Evolutionary conservation across 2,113 vertebrate genomes (phyloP).

Genomic region (Dinomys branickii): DNA sequence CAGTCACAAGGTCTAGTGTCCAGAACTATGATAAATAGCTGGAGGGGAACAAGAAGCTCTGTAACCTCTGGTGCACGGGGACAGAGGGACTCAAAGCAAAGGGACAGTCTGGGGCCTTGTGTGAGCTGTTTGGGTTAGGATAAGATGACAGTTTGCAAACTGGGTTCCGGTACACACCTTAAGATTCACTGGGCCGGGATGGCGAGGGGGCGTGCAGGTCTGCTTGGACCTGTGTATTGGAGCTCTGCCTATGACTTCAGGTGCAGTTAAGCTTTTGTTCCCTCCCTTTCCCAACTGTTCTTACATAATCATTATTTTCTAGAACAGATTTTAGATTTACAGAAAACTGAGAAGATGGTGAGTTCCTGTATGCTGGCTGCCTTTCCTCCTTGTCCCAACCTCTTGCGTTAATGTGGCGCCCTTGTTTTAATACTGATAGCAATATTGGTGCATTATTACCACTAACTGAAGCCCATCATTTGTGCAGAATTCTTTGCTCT

Average conservation of each 20-base stretch:
- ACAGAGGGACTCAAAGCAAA: background rate
- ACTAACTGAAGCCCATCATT: background rate
- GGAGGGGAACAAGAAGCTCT: background rate
- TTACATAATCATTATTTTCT: background rate
- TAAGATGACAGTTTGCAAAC: background rate
- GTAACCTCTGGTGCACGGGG: background rate
- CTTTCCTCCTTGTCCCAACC: accelerated
- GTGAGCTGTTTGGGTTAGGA: background rate
- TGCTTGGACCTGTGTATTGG: background rate
- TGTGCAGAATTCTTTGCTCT: background rate
- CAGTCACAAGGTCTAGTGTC: no score
- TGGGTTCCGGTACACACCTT: background rate
- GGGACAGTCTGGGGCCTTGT: background rate
- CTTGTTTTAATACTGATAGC: background rate
- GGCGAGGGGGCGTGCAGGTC: no score
- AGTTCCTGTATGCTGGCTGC: background rate
- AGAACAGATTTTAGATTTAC: background rate
- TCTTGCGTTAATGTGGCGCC: background rate
- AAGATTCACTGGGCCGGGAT: background rate
- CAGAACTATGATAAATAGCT: background rate
- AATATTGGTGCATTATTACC: background rate
- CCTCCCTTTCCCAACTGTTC: background rate
- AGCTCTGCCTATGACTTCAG: background rate
- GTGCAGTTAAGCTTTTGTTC: background rate
- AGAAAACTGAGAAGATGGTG: background rate